Evolutionary conservation across 92 coral and sea anemone genomes (phyloP).

Genomic region (Micromussa lordhowensis): DNA sequence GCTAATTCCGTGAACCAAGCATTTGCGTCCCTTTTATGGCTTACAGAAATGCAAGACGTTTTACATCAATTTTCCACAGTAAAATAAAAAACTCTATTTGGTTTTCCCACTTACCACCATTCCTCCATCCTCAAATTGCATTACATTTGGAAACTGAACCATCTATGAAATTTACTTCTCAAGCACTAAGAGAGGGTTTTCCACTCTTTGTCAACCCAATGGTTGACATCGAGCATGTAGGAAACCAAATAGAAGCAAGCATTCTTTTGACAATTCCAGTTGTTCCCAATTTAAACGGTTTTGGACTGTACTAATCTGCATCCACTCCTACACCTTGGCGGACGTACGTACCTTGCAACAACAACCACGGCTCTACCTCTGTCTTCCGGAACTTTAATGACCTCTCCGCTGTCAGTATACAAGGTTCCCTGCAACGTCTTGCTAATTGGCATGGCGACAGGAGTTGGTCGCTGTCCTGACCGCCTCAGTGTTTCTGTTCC

Average conservation of each 20-base stretch:
- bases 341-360: slow-evolving; percentile 40
- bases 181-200: slow-evolving; percentile 40
- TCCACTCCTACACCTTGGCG: slow-evolving; percentile 52
- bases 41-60: slow-evolving; percentile 43
- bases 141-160: neutral
- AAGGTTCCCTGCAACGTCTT: slow-evolving; percentile 59
- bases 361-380: slow-evolving; percentile 6
- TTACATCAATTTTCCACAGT: slow-evolving; percentile 35
- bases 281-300: neutral
- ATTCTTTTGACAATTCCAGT: slow-evolving; percentile 39
- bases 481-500: slow-evolving; percentile 43
- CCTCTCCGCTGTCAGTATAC: slow-evolving; percentile 42
- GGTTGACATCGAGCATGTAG: slow-evolving; percentile 54
- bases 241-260: slow-evolving; percentile 18
- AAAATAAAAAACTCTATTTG: slow-evolving; percentile 20
- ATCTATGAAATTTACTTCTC: slow-evolving; percentile 13
- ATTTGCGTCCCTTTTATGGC: slow-evolving; percentile 17
- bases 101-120: slow-evolving; percentile 35
- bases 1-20: slow-evolving; percentile 27
- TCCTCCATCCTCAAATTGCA: slow-evolving; percentile 31
- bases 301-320: slow-evolving; percentile 46
- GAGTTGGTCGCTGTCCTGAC: slow-evolving; percentile 45
- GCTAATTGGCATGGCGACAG: slow-evolving; percentile 26
- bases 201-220: slow-evolving; percentile 47
- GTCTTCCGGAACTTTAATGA: slow-evolving; percentile 18